These are phyloP conservation scores for Nudaria mundana DNA, from an alignment of 2,888 invertebrate genomes.

Conservation along the genomic window DNA sequence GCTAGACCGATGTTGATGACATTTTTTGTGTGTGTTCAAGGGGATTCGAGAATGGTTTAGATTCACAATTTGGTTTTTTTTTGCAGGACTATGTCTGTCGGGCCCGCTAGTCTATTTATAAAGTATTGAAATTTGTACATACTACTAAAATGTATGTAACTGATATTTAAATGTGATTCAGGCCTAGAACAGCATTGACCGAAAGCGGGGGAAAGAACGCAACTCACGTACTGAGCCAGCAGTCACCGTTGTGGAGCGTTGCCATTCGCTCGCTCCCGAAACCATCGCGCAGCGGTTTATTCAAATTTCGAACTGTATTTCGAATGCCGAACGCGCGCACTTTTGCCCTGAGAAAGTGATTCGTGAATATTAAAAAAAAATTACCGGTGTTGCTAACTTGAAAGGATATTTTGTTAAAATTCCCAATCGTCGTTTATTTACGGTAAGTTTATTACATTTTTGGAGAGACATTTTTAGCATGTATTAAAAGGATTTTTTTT, in stretches of 20 bases:
- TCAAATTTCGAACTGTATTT: slow-evolving; percentile 36
- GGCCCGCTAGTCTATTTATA: too few species aligned
- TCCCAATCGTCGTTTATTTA: slow-evolving; percentile 47
- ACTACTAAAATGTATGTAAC: too few species aligned
- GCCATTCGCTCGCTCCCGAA: slow-evolving; percentile 49
- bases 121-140: too few species aligned
- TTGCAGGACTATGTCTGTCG: too few species aligned
- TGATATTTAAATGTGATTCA: too few species aligned
- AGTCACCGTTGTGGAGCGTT: slow-evolving; percentile 68
- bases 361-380: slow-evolving; percentile 41
- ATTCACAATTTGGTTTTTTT: too few species aligned
- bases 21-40: too few species aligned
- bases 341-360: slow-evolving; percentile 52
- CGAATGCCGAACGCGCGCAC: slow-evolving; percentile 35
- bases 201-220: slow-evolving; percentile 64
- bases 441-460: slow-evolving; percentile 63
- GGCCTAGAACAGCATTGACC: slow-evolving; percentile 54
- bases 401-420: slow-evolving; percentile 47
- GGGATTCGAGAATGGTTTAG: too few species aligned
- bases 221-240: slow-evolving; percentile 43
- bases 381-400: slow-evolving; percentile 51
- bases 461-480: too few species aligned
- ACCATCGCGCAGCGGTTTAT: slow-evolving; percentile 21
- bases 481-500: too few species aligned
- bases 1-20: too few species aligned